Conservation (phyloP, 2,888 invertebrate species). For the Andrena bucephala region DNA sequence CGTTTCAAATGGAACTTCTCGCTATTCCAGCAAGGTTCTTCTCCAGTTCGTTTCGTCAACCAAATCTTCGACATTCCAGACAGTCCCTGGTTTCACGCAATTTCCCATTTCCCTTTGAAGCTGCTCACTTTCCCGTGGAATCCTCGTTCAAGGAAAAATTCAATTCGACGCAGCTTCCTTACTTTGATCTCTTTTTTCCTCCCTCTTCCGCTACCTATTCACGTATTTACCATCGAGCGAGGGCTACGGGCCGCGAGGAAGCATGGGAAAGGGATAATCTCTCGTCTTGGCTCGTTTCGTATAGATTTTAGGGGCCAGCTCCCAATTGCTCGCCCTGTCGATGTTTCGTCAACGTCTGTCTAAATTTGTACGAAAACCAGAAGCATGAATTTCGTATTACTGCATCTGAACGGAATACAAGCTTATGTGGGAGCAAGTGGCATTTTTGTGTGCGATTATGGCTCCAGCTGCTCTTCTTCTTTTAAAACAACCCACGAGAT, state of each 20-base stretch:
- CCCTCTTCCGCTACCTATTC: constrained; percentile 22
- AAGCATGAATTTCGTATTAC: neutral
- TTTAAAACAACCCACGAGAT: neutral
- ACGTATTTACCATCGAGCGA: constrained; percentile 16
- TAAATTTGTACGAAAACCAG: neutral
- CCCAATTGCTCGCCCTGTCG: neutral
- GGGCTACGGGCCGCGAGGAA: neutral
- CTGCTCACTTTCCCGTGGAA: constrained; percentile 36
- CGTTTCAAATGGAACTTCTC: no score
- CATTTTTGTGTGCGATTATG: neutral
- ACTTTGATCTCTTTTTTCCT: constrained; percentile 35
- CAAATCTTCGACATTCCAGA: constrained; percentile 22
- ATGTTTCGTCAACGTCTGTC: neutral
- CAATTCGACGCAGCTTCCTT: constrained; percentile 37
- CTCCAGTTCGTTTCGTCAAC: neutral
- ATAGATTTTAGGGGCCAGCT: neutral
- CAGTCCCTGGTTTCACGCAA: constrained; percentile 23
- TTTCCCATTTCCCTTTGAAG: constrained; percentile 55
- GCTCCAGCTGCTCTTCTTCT: neutral
- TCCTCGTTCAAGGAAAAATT: constrained; percentile 54
- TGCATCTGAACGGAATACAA: neutral
- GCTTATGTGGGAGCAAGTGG: neutral
- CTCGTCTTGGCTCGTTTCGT: neutral
- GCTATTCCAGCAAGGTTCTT: neutral
- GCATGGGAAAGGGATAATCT: constrained; percentile 7